A percentile compares a stretch with the other conserved stretches of the same genome.
Evolutionary conservation across 2,888 invertebrate species (phyloP).

Genomic region (Diplolepis rosae): DNA sequence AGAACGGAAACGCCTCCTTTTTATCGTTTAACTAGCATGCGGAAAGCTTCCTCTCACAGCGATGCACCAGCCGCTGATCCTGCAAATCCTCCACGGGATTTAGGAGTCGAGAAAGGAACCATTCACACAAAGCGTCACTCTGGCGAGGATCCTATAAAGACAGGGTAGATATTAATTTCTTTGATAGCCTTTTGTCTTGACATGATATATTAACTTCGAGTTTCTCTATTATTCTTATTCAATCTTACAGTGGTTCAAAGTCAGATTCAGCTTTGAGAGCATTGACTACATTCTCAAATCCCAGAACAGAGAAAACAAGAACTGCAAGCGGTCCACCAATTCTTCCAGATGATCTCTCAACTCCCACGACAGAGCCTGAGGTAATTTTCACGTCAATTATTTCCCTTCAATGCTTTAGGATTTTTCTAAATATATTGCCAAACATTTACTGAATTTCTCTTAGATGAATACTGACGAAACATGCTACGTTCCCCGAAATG

Average conservation of each 20-base stretch:
- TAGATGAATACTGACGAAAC: slow-evolving; percentile 59
- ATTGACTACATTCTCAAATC: slow-evolving; percentile 77
- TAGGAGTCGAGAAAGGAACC: slow-evolving; percentile 92
- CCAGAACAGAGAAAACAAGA: slow-evolving; percentile 79
- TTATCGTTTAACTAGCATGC: slow-evolving; percentile 93
- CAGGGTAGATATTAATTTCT: slow-evolving; percentile 75
- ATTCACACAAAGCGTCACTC: slow-evolving; percentile 97
- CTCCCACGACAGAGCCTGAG: slow-evolving; percentile 76
- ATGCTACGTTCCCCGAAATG: slow-evolving; percentile 62
- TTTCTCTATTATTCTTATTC: background rate
- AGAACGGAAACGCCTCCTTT: slow-evolving; percentile 98
- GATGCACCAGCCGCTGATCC: slow-evolving; percentile 75
- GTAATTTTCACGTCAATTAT: slow-evolving; percentile 54
- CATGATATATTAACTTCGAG: background rate
- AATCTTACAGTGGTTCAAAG: slow-evolving; percentile 76
- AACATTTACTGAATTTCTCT: background rate
- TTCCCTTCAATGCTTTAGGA: background rate
- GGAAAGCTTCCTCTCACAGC: slow-evolving; percentile 91
- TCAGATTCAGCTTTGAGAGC: slow-evolving; percentile 80
- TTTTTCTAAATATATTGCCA: background rate
- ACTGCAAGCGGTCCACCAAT: slow-evolving; percentile 79
- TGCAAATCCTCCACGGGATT: slow-evolving; percentile 76
- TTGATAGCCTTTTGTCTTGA: background rate
- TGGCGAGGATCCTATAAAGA: slow-evolving; percentile 90
- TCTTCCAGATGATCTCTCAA: slow-evolving; percentile 75